These are phyloP conservation scores for Alca torda DNA, from an alignment of 2,797 vertebrate genomes.

Conservation along the genomic window DNA sequence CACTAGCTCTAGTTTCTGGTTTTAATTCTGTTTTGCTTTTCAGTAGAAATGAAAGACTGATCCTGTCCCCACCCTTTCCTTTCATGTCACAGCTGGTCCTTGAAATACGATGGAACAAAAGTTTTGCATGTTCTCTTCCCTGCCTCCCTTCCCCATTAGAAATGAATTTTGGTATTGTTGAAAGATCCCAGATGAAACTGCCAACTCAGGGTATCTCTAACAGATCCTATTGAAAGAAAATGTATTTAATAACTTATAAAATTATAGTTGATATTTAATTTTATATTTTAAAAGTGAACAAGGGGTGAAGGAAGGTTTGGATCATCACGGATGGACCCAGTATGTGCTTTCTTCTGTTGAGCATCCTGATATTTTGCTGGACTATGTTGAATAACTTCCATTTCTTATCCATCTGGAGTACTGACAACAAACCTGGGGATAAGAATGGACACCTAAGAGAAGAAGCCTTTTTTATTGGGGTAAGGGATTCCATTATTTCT, in stretches of 20 bases:
- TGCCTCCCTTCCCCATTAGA: background rate
- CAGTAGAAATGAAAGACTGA: background rate
- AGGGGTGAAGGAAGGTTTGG: background rate
- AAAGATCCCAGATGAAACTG: background rate
- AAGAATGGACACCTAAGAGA: background rate
- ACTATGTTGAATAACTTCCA: background rate
- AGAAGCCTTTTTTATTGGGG: background rate
- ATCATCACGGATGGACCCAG: background rate
- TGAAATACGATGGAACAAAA: background rate
- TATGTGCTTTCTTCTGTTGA: background rate
- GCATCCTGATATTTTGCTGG: background rate
- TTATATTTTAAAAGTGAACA: background rate
- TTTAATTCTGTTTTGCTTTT: slow-evolving; percentile 19
- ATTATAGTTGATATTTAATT: background rate
- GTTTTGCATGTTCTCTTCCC: background rate
- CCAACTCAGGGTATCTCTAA: background rate
- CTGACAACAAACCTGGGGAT: background rate
- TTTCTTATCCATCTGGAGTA: background rate
- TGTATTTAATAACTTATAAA: background rate
- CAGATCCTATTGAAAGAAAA: background rate
- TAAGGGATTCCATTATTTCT: background rate
- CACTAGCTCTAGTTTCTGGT: background rate
- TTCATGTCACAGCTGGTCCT: background rate
- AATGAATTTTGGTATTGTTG: background rate
- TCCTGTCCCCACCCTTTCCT: slow-evolving; percentile 14